Conservation (phyloP, 2,113 vertebrate species). For the Melanotaenia duboulayi region DNA sequence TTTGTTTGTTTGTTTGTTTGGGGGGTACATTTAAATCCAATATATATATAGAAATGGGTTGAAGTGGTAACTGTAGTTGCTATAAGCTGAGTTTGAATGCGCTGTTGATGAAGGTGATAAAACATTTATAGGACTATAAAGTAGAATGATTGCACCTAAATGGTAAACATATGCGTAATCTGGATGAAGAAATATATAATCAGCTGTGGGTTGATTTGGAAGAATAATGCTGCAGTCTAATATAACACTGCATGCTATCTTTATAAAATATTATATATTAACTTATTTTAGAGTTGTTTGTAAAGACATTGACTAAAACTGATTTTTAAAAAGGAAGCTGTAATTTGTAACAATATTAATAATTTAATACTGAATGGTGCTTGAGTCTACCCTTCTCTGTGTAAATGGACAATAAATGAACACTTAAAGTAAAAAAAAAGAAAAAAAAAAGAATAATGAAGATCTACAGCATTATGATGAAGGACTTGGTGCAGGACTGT, state of each 20-base stretch:
- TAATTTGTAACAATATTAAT: conserved; percentile 2
- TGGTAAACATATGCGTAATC: neutral
- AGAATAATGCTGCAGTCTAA: neutral
- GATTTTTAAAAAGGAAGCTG: neutral
- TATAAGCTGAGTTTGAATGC: neutral
- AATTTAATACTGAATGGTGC: neutral
- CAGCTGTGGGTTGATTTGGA: conserved; percentile 20
- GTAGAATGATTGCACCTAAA: conserved; percentile 15
- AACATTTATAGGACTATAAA: conserved; percentile 8
- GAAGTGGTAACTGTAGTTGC: neutral
- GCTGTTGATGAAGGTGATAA: conserved; percentile 13
- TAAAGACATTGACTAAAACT: neutral
- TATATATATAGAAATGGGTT: neutral
- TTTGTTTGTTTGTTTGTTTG: neutral
- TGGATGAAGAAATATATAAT: neutral
- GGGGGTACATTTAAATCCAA: neutral
- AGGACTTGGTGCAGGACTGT: neutral
- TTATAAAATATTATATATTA: neutral
- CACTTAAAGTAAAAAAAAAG: conserved; percentile 7
- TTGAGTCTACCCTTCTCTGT: neutral
- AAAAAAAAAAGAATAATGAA: conserved; percentile 16
- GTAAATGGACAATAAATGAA: neutral
- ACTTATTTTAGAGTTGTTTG: neutral
- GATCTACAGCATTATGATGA: neutral
- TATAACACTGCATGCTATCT: neutral